Percentiles rank a stretch among this genome's conserved stretches.
These are phyloP conservation scores for Coluber constrictor DNA, from an alignment of 2,797 vertebrate species.

Conservation along the genomic window DNA sequence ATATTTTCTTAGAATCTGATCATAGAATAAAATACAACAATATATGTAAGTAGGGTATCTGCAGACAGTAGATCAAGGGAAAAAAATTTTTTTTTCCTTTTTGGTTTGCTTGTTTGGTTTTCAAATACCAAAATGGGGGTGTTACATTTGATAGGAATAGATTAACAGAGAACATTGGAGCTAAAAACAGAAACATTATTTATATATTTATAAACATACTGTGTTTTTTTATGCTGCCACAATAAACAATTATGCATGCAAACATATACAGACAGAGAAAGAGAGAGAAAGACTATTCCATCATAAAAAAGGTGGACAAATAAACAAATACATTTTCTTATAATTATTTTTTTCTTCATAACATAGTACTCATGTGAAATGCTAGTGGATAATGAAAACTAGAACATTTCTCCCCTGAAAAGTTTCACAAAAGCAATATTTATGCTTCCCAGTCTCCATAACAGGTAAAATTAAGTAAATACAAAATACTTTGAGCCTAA, in stretches of 20 bases:
- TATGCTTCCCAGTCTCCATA: background rate
- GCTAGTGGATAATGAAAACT: background rate
- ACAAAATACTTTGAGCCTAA: background rate
- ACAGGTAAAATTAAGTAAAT: background rate
- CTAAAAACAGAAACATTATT: background rate
- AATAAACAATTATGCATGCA: background rate
- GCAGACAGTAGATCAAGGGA: background rate
- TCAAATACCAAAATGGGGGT: background rate
- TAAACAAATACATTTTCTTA: background rate
- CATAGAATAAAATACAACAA: background rate
- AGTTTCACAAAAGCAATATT: background rate
- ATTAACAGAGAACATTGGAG: background rate
- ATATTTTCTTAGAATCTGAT: background rate
- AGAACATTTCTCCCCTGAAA: background rate
- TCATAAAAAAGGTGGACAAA: background rate
- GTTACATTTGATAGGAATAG: background rate
- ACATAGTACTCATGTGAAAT: background rate
- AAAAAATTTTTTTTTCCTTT: background rate
- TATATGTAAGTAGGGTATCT: background rate
- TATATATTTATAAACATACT: background rate
- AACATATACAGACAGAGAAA: background rate
- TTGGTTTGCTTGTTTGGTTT: background rate
- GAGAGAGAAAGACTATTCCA: background rate
- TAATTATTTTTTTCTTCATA: background rate
- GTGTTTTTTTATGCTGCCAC: background rate